Evolutionary conservation across 2,113 vertebrate genomes (phyloP), one percentile per base, ranked within the genome.

Genomic region (Coregonus clupeaformis): DNA sequence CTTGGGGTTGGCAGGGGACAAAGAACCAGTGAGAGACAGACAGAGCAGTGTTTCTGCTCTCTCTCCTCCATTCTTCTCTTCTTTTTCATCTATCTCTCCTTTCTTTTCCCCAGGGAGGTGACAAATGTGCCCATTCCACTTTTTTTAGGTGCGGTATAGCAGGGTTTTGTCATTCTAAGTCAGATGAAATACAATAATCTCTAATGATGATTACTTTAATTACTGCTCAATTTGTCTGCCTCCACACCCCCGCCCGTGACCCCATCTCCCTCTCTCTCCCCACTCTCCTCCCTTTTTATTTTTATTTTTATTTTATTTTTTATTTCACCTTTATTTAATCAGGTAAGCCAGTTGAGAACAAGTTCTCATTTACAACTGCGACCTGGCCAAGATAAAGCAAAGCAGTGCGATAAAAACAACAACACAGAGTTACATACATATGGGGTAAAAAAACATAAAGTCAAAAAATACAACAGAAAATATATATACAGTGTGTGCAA

Each of bases 121-220:
- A 59, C 68, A 30, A 68, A 27, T 27, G 27, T 27, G 27, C 27
- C 27, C 27, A 27, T 27, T 27, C 2, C 27, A 27, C 27, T 2
- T 27, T 27, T 27, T 27, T n/a, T n/a, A n/a, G n/a, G n/a, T n/a
- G n/a, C n/a, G n/a, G n/a, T n/a, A n/a, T 76, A 74, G 55, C 70
- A 68, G 45, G 55, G 36, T 85, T 88, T 83, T 77, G 86, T 87
- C 87, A 77, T 85, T 74, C 64, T 4, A 49, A 47, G 64, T 80
- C 80, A 59, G 76, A 85, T 79, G 69, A 84, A 87, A 86, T 80
- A 82, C 70, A 82, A 77, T 84, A 81, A 82, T 86, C 76, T 84
- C 24, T 86, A 83, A 87, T 85, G 80, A 81, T 90, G 82, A 91
- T 90, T 85, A 80, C 86, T 77, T 77, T 88, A 90, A 91, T 89